phyloP scores from a whole-genome alignment of 2,888 invertebrate genomes.

The Artemia sp. region DNA sequence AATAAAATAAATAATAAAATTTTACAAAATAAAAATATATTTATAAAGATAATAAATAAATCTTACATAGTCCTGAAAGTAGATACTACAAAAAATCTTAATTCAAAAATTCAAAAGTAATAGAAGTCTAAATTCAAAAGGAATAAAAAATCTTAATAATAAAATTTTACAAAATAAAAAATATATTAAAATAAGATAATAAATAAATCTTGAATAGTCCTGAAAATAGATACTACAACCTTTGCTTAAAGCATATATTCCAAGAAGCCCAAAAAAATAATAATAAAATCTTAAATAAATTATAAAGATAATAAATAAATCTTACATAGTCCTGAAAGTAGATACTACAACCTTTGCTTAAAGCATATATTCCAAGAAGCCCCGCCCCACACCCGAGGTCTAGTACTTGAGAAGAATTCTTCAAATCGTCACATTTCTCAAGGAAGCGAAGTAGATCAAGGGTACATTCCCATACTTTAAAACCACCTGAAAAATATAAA shows the following conservation, averaged over 20 bases:
- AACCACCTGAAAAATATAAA: slow-evolving; percentile 48
- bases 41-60: no score
- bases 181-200: no score
- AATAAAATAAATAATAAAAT: no score
- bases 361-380: slow-evolving; percentile 46
- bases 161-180: no score
- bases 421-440: slow-evolving; percentile 27
- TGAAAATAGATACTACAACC: slow-evolving; percentile 51
- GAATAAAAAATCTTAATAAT: no score
- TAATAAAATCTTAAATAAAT: no score
- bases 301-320: no score
- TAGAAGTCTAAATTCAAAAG: no score
- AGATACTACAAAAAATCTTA: slow-evolving; percentile 28
- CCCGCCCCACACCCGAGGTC: slow-evolving; percentile 89
- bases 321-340: slow-evolving; percentile 89
- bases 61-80: no score
- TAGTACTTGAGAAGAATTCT: slow-evolving; percentile 42
- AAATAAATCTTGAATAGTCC: slow-evolving; percentile 59
- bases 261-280: slow-evolving; percentile 47
- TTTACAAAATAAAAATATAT: no score
- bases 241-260: slow-evolving; percentile 31
- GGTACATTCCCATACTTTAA: slow-evolving; percentile 92
- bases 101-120: no score
- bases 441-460: slow-evolving; percentile 56
- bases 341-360: slow-evolving; percentile 32